These are phyloP conservation scores for Drosophila paracracens DNA, from an alignment of 2,888 invertebrate genomes.

Conservation along the genomic window DNA sequence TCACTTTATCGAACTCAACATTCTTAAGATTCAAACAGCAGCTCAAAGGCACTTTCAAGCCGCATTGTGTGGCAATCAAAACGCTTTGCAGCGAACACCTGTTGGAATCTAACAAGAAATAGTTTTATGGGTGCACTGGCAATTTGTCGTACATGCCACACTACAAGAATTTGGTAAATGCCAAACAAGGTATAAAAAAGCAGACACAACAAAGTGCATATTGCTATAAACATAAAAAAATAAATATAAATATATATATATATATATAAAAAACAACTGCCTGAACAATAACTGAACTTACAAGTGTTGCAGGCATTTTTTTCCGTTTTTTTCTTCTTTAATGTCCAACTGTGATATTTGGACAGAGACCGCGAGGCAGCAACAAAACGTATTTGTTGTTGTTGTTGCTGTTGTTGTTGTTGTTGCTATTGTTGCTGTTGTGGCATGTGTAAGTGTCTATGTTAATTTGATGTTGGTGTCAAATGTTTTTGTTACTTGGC, in stretches of 20 bases:
- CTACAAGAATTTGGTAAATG: constrained; percentile 51
- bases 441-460: constrained; percentile 68
- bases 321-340: constrained; percentile 30
- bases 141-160: constrained; percentile 51
- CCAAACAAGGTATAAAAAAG: constrained; percentile 28
- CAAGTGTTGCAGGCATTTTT: constrained; percentile 47
- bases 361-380: constrained; percentile 38
- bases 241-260: not conserved
- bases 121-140: constrained; percentile 40
- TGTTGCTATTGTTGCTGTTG: constrained; percentile 15
- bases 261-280: constrained; percentile 16
- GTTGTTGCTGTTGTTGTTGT: not conserved
- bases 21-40: constrained; percentile 1
- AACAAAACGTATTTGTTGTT: constrained; percentile 33
- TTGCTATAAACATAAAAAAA: constrained; percentile 20
- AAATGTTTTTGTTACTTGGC: constrained; percentile 61
- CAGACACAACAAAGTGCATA: constrained; percentile 38
- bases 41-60: constrained; percentile 3
- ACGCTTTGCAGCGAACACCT: constrained; percentile 37
- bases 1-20: not conserved
- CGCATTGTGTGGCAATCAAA: constrained; percentile 37
- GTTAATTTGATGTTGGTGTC: constrained; percentile 79
- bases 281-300: constrained; percentile 43
- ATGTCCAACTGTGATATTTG: constrained; percentile 71
- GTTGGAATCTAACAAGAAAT: constrained; percentile 22